Evolutionary conservation across 1,140 invertebrate species (phyloP).

Genomic region (Scaptomyza pallida): DNA sequence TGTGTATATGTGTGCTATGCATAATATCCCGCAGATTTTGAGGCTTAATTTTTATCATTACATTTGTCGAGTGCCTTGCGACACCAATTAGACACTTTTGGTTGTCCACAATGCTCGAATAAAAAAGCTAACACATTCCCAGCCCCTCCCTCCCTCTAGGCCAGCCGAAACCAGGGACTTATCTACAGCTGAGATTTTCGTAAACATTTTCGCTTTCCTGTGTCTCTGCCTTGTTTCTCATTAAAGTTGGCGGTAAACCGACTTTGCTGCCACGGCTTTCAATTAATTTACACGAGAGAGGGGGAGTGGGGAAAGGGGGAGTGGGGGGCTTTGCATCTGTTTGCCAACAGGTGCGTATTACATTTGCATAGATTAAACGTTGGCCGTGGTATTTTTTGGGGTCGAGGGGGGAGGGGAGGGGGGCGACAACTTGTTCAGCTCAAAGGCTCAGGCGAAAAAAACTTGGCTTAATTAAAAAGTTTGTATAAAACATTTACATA

Average conservation of each 20-base stretch:
- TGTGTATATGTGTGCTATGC: background rate
- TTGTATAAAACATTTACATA: constrained; percentile 72
- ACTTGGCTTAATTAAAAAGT: constrained; percentile 75
- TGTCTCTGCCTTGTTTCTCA: constrained; percentile 9
- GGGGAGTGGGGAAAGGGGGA: background rate
- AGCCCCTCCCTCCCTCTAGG: no score
- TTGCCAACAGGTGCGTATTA: constrained; percentile 69
- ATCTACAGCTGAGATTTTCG: background rate
- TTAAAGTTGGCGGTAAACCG: constrained; percentile 33
- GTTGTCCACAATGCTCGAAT: constrained; percentile 2
- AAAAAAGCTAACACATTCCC: background rate
- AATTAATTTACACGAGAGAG: constrained; percentile 30
- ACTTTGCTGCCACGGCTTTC: constrained; percentile 21
- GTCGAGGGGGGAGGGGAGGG: no score
- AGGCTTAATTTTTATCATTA: constrained; percentile 32
- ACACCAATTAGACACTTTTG: constrained; percentile 57
- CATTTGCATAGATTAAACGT: constrained; percentile 71
- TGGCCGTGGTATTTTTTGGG: constrained; percentile 10
- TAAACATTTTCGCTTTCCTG: background rate
- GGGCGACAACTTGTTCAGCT: background rate
- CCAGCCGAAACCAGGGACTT: background rate
- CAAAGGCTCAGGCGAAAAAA: constrained; percentile 18
- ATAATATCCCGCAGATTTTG: constrained; percentile 28
- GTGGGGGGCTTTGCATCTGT: background rate
- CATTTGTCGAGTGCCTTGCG: constrained; percentile 27